These are phyloP conservation scores for Sisor rabdophorus DNA, from an alignment of 2,113 vertebrate species.

Conservation along the genomic window DNA sequence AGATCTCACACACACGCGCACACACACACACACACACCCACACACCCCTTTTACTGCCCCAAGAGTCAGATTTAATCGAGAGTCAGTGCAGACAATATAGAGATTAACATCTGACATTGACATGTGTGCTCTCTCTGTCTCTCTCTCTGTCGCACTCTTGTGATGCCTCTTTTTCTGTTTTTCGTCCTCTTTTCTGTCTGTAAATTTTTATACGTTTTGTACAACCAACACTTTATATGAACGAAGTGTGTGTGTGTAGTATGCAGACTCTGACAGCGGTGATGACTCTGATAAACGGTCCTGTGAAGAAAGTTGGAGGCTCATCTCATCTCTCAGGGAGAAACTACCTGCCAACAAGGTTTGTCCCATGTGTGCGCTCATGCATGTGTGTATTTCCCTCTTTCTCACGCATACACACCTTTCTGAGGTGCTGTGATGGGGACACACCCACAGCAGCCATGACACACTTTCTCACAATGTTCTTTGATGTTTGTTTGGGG, in stretches of 20 bases:
- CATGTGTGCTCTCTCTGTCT: background rate
- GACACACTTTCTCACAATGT: no score
- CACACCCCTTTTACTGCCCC: background rate
- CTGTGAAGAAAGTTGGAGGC: conserved; percentile 87
- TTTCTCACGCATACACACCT: background rate
- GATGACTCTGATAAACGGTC: conserved; percentile 87
- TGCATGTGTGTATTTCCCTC: background rate
- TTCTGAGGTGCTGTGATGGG: background rate
- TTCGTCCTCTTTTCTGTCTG: background rate
- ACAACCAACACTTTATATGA: background rate
- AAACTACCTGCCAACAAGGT: conserved; percentile 80
- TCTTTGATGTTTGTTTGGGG: no score
- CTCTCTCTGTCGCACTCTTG: no score
- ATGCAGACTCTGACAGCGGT: conserved; percentile 82
- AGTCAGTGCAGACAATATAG: background rate
- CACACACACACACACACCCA: no score
- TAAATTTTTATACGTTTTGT: background rate
- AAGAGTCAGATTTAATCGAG: background rate
- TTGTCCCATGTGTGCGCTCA: background rate
- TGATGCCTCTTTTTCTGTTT: background rate
- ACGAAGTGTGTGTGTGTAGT: conserved; percentile 56
- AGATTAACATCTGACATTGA: conserved; percentile 1
- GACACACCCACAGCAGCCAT: background rate
- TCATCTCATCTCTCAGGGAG: conserved; percentile 82
- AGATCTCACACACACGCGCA: conserved; percentile 9